These are phyloP conservation scores for Bursaphelenchus mucronatus DNA, from an alignment of 1,140 invertebrate genomes.

Conservation along the genomic window DNA sequence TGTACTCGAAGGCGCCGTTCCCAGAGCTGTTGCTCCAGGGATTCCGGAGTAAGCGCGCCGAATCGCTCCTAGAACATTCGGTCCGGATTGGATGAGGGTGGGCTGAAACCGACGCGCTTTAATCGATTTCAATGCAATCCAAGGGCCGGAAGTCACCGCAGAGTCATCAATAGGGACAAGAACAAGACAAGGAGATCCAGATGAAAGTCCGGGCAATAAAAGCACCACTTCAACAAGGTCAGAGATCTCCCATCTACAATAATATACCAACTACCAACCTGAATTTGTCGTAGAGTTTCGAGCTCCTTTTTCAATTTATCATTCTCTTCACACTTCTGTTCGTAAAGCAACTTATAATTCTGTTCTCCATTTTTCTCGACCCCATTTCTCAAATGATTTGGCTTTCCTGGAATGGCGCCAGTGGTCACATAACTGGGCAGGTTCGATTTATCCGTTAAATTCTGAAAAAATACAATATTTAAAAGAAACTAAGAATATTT, in stretches of 20 bases:
- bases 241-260: conserved; percentile 17
- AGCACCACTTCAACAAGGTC: background rate
- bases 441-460: background rate
- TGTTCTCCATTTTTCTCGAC: conserved; percentile 6
- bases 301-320: conserved; percentile 31
- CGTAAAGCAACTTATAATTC: conserved; percentile 40
- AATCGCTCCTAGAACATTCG: background rate
- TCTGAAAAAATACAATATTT: background rate
- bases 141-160: no score
- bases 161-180: no score
- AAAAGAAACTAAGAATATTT: background rate
- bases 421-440: background rate
- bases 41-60: no score
- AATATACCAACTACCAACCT: conserved; percentile 17
- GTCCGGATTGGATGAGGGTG: conserved; percentile 2
- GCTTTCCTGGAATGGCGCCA: conserved; percentile 2
- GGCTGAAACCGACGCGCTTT: background rate
- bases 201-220: conserved; percentile 7
- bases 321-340: conserved; percentile 35
- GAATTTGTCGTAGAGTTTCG: conserved; percentile 22
- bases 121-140: no score
- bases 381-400: conserved; percentile 12
- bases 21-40: no score
- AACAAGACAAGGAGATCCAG: background rate
- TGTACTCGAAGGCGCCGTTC: background rate